Percentiles rank a stretch among this genome's conserved stretches.
phyloP scores from a whole-genome alignment of 1,140 invertebrate genomes.

The Calliopsis andreniformis region DNA sequence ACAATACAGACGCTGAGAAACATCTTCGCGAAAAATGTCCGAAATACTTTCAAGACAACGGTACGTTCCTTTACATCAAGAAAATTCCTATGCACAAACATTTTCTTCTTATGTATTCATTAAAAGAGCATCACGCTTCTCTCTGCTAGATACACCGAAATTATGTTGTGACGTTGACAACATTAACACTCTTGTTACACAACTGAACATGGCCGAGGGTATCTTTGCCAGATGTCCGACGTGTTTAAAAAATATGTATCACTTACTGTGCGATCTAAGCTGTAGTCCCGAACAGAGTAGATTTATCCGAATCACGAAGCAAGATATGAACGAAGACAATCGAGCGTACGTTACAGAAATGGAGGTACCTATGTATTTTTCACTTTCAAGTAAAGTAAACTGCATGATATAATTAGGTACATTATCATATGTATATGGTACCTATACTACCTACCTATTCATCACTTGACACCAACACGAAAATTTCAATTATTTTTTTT shows the following conservation, averaged over 20 bases:
- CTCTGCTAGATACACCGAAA: conserved; percentile 53
- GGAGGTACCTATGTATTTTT: too few relatives aligned
- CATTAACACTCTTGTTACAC: conserved; percentile 77
- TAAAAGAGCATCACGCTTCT: neutral
- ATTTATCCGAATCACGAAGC: conserved; percentile 78
- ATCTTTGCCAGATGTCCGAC: conserved; percentile 84
- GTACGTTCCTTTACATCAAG: conserved; percentile 61
- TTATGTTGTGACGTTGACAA: conserved; percentile 83
- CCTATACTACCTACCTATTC: too few relatives aligned
- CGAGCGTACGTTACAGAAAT: conserved; percentile 33
- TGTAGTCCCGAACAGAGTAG: conserved; percentile 83
- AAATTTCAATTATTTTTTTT: too few relatives aligned
- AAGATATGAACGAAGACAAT: conserved; percentile 39
- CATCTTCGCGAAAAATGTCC: conserved; percentile 80
- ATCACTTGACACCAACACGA: too few relatives aligned
- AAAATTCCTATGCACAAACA: too few relatives aligned
- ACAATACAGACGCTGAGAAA: conserved; percentile 61
- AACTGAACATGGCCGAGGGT: conserved; percentile 80
- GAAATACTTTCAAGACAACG: conserved; percentile 71
- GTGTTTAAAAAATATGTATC: conserved; percentile 83
- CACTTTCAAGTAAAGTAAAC: too few relatives aligned
- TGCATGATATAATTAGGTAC: too few relatives aligned
- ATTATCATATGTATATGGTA: too few relatives aligned
- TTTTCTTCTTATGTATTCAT: too few relatives aligned
- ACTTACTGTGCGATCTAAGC: conserved; percentile 84